Conservation (phyloP, 2,888 invertebrate species). For the Agriopis marginaria region DNA sequence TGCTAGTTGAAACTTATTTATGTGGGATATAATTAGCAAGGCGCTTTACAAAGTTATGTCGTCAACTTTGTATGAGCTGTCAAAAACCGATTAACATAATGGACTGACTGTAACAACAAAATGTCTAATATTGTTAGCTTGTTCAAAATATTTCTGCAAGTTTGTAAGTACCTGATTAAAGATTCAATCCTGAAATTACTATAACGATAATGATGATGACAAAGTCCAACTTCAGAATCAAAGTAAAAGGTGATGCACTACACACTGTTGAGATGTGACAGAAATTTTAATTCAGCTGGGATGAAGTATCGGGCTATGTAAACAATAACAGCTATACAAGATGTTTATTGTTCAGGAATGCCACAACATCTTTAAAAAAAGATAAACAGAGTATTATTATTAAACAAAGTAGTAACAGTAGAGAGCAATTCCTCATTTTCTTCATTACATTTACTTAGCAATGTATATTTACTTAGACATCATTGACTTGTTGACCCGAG, state of each 20-base stretch:
- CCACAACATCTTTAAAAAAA: constrained; percentile 11
- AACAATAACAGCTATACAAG: constrained; percentile 23
- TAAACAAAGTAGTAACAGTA: constrained; percentile 12
- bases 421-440: constrained; percentile 14
- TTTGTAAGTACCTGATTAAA: not conserved
- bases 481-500: not conserved
- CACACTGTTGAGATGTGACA: not conserved
- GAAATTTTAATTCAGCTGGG: not conserved
- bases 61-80: no score
- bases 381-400: constrained; percentile 16
- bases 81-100: no score
- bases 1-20: no score
- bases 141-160: not conserved
- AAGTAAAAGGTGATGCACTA: not conserved
- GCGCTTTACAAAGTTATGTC: no score
- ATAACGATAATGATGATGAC: no score
- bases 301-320: constrained; percentile 13
- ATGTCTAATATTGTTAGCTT: not conserved
- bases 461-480: not conserved
- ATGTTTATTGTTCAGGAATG: constrained; percentile 26
- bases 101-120: no score
- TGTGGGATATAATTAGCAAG: no score
- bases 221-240: not conserved
- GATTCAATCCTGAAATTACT: no score
- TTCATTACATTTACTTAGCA: not conserved